Base-by-base conservation (phyloP, 2,797 vertebrate genomes). In the Pseudochaenichthys georgianus region DNA sequence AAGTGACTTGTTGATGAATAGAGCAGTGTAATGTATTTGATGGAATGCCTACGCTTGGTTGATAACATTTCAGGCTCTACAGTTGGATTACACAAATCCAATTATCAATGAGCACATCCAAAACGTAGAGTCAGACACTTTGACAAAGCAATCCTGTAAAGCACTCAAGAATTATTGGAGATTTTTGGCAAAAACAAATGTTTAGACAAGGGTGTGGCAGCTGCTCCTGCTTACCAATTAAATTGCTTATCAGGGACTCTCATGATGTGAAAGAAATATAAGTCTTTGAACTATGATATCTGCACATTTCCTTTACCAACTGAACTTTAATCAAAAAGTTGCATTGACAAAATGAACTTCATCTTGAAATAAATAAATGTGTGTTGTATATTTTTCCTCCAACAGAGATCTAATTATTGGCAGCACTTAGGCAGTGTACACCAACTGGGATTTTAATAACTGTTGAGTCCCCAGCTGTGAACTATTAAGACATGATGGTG, bases 391-490 rank as follows among this genome's bases (percentile, higher is more conserved):
- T 50, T 41, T 51, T 45, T 72, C 62, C 55, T 82, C 80, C 54
- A 83, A 80, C 72, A 81, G 69, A 71, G 70, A 81, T 87, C 82
- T 85, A 86, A 91, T 92, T 90, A 81, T 84, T 72, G 84, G 77
- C 71, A 83, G 73, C 80, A 65, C 81, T 89, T 83, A 67, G 16
- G 61, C 81, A 75, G 82, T 57, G 73, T 62, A 64, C 78, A 82
- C 86, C 86, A 81, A 91, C 83, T 84, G 90, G 85, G 88, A 90
- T 73, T 80, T 89, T 87, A 90, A 91, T 90, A 88, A 87, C 80
- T 86, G 75, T 82, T 82, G 83, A 93, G 85, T 87, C 80, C 61
- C 90, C 93, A 94, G 93, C 93, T 95, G 94, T 90, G 92, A 90
- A 91, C 89, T 84, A 93, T 93, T 93, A 91, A 89, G 84, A 90